Percentiles rank a stretch among this genome's conserved stretches.
phyloP scores from a whole-genome alignment of 2,113 vertebrate species.

The Xiphophorus maculatus region DNA sequence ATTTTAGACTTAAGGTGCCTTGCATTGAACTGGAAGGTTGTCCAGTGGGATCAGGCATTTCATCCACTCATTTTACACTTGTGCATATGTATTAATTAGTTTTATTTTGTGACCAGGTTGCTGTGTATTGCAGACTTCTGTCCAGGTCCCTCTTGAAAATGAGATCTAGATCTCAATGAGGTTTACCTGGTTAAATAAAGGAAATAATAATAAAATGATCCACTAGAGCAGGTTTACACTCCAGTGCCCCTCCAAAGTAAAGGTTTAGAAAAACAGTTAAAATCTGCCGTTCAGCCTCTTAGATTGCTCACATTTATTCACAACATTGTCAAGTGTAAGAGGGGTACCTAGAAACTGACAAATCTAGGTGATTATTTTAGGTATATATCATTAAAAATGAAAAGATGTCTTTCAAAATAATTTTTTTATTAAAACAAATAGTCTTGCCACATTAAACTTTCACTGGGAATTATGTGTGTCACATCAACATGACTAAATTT shows the following conservation, averaged over 20 bases:
- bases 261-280: background rate
- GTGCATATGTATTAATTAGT: no score
- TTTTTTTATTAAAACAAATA: background rate
- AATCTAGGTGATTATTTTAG: background rate
- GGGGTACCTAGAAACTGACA: background rate
- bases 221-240: background rate
- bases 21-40: background rate
- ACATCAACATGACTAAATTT: conserved; percentile 18
- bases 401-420: background rate
- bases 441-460: conserved; percentile 5
- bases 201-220: no score
- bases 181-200: no score
- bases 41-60: background rate
- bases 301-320: background rate
- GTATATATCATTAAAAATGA: background rate
- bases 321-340: background rate
- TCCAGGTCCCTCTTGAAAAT: no score
- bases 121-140: no score
- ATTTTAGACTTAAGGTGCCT: background rate
- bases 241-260: background rate
- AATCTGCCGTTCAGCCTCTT: background rate
- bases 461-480: conserved; percentile 6
- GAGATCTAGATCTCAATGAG: no score
- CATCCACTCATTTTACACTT: no score
- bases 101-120: no score